Percentiles rank a stretch among this genome's conserved stretches.
Evolutionary conservation across 23 tunicate species (phyloP).

Genomic region (Clavelina lepadiformis): DNA sequence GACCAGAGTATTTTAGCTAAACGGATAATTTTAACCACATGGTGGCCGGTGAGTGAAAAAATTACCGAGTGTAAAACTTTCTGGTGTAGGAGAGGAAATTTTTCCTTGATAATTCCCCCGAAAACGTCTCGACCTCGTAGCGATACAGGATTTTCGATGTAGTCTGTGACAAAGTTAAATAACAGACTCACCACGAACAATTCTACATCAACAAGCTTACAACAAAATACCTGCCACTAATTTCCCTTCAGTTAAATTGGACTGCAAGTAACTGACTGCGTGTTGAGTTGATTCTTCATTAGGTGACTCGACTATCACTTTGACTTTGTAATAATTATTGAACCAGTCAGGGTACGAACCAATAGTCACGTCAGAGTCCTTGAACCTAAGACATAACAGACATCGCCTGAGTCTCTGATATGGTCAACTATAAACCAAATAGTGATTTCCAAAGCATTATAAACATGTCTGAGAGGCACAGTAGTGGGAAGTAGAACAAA

Average conservation of each 20-base stretch:
- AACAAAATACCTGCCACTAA: slow-evolving; percentile 21
- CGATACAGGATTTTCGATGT: slow-evolving; percentile 27
- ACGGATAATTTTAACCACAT: too few species aligned
- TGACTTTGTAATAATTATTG: slow-evolving; percentile 95
- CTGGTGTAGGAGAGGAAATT: slow-evolving; percentile 10
- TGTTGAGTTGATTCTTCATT: slow-evolving; percentile 36
- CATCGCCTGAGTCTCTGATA: too few species aligned
- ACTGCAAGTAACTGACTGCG: slow-evolving; percentile 34
- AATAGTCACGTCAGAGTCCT: slow-evolving; percentile 53
- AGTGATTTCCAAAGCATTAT: neutral
- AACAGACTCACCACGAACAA: slow-evolving; percentile 1
- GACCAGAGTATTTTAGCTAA: too few species aligned
- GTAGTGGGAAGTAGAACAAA: too few species aligned
- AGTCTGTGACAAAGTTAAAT: slow-evolving; percentile 14
- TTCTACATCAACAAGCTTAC: neutral
- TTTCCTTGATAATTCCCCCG: neutral
- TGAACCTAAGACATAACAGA: slow-evolving; percentile 22
- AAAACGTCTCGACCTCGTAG: slow-evolving; percentile 41
- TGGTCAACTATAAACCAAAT: neutral
- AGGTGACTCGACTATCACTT: slow-evolving; percentile 61
- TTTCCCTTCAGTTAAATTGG: slow-evolving; percentile 13
- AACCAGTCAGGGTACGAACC: slow-evolving; percentile 94
- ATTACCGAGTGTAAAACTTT: slow-evolving; percentile 27
- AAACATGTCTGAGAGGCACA: neutral
- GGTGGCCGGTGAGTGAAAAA: neutral